Conservation (phyloP, 30 jellyfish, hydroid and myxozoan genomes). For the Catostylus mosaicus region DNA sequence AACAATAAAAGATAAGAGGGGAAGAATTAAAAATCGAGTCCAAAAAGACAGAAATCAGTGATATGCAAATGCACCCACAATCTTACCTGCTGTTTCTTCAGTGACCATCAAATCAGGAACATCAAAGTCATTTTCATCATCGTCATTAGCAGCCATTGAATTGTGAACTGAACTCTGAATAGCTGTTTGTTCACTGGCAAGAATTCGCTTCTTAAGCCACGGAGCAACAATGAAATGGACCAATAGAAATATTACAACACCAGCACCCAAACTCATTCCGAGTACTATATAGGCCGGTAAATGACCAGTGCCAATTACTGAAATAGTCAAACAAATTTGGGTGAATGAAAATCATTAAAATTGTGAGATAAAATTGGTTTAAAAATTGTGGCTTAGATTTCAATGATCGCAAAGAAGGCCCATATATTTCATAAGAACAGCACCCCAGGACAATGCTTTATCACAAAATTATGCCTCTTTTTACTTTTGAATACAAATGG, state of each 20-base stretch:
- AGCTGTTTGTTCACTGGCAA: background rate
- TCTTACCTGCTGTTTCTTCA: conserved; percentile 26
- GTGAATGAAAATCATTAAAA: too few relatives aligned
- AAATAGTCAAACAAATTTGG: background rate
- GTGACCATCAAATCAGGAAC: conserved; percentile 10
- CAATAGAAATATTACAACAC: conserved; percentile 33
- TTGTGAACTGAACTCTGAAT: background rate
- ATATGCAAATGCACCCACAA: background rate
- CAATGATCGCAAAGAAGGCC: too few relatives aligned
- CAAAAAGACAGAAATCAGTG: too few relatives aligned
- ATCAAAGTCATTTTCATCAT: background rate
- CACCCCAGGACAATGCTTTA: too few relatives aligned
- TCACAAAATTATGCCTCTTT: too few relatives aligned
- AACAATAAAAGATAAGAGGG: background rate
- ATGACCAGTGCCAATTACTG: conserved; percentile 67
- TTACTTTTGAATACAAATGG: too few relatives aligned
- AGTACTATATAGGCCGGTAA: conserved; percentile 51
- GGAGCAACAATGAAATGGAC: conserved; percentile 68
- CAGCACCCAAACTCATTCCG: conserved; percentile 68
- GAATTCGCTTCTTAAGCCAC: conserved; percentile 58
- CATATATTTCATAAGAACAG: too few relatives aligned
- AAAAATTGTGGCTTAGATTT: too few relatives aligned
- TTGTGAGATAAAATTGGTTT: too few relatives aligned
- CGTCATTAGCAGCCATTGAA: background rate
- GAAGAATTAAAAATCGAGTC: too few relatives aligned